A percentile compares a stretch with the other conserved stretches of the same genome.
phyloP scores from a whole-genome alignment of 2,888 invertebrate genomes.

The Cephus runcator region DNA sequence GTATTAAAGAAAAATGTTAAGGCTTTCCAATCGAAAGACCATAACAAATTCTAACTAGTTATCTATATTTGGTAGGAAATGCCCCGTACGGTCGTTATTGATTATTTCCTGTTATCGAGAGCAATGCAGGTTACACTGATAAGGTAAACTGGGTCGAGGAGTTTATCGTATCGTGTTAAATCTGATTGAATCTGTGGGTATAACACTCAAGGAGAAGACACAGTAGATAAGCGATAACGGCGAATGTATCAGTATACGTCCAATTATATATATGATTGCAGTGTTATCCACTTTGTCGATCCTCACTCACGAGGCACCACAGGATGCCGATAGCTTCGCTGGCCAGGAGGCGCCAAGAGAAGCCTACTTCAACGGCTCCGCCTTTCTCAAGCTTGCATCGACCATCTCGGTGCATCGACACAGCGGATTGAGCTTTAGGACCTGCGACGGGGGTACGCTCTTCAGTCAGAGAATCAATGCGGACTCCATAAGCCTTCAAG shows the following conservation, averaged over 20 bases:
- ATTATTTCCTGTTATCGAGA: not conserved
- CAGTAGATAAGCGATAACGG: not conserved
- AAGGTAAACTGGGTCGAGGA: not conserved
- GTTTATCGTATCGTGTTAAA: not conserved
- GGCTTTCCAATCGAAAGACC: not conserved
- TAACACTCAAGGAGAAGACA: not conserved
- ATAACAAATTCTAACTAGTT: not conserved
- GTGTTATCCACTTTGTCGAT: slow-evolving; percentile 14
- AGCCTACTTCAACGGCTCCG: slow-evolving; percentile 86
- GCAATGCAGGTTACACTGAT: not conserved
- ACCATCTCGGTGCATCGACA: slow-evolving; percentile 83
- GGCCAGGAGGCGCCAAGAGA: slow-evolving; percentile 71
- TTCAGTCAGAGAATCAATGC: slow-evolving; percentile 61
- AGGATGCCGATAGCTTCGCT: slow-evolving; percentile 12
- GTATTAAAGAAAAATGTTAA: not conserved
- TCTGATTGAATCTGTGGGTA: not conserved
- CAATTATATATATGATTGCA: slow-evolving; percentile 5
- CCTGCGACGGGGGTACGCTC: slow-evolving; percentile 71
- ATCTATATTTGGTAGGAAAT: not conserved
- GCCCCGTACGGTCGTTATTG: not conserved
- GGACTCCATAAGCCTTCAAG: slow-evolving; percentile 59
- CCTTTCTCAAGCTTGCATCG: slow-evolving; percentile 77
- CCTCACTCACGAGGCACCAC: slow-evolving; percentile 14
- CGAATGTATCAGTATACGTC: not conserved
- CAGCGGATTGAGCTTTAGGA: slow-evolving; percentile 84